Percentiles rank a stretch among this genome's conserved stretches.
phyloP scores from a whole-genome alignment of 1,140 invertebrate genomes.

The Drosophila azteca region DNA sequence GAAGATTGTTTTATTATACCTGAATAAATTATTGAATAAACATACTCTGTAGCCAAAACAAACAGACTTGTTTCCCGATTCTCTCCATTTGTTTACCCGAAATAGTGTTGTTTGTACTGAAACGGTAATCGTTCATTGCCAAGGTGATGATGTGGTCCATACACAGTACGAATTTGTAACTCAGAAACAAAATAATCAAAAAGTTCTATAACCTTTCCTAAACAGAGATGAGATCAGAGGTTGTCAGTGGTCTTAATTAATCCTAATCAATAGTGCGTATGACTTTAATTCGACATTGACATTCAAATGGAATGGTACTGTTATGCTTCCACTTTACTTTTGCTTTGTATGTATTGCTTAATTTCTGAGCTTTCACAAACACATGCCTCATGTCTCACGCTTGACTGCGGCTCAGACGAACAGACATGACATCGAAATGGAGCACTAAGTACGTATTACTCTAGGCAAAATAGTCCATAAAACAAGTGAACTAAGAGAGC shows the following conservation, averaged over 20 bases:
- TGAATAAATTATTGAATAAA: background rate
- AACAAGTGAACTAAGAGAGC: background rate
- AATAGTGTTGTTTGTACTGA: slow-evolving; percentile 19
- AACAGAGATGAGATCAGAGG: slow-evolving; percentile 38
- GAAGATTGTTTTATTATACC: background rate
- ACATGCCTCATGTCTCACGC: slow-evolving; percentile 27
- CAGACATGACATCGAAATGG: slow-evolving; percentile 49
- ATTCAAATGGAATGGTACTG: slow-evolving; percentile 67
- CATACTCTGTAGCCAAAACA: background rate
- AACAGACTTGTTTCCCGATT: slow-evolving; percentile 5
- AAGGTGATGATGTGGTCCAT: slow-evolving; percentile 9
- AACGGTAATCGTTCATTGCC: slow-evolving; percentile 17
- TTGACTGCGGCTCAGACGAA: slow-evolving; percentile 38
- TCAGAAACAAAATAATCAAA: background rate
- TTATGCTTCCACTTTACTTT: slow-evolving; percentile 11
- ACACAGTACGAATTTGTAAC: background rate
- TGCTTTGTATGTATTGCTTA: slow-evolving; percentile 36
- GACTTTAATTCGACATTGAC: slow-evolving; percentile 76
- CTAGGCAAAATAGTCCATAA: slow-evolving; percentile 1
- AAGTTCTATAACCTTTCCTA: slow-evolving; percentile 22
- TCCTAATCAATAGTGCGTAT: slow-evolving; percentile 46
- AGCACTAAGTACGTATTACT: slow-evolving; percentile 60
- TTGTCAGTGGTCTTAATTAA: slow-evolving; percentile 56
- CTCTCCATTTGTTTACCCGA: slow-evolving; percentile 13
- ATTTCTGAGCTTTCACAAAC: slow-evolving; percentile 45